These are phyloP conservation scores for Taphrorychus bicolor DNA, from an alignment of 2,888 invertebrate genomes.

Conservation along the genomic window DNA sequence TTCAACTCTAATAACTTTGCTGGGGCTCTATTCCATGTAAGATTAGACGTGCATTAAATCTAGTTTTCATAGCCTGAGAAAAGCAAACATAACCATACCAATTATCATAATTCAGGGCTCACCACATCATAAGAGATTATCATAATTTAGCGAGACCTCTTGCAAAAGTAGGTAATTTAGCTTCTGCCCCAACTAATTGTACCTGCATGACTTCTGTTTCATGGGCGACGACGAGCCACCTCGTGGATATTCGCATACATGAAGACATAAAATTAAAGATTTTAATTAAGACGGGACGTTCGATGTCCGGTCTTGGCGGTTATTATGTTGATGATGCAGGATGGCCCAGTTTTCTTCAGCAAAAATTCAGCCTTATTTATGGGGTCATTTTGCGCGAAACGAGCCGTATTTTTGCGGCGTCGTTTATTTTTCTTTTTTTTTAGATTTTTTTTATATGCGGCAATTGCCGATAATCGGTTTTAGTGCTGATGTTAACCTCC, in stretches of 20 bases:
- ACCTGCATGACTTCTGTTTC: constrained; percentile 32
- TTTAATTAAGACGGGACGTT: constrained; percentile 40
- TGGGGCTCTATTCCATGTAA: too few relatives aligned
- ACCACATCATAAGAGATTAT: background rate
- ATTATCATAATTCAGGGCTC: background rate
- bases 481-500: constrained; percentile 27
- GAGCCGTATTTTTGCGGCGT: constrained; percentile 14
- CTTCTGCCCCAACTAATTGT: constrained; percentile 20
- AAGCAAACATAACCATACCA: too few relatives aligned
- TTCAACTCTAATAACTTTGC: too few relatives aligned
- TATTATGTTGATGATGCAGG: constrained; percentile 18
- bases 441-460: constrained; percentile 25
- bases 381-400: constrained; percentile 6
- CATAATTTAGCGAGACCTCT: background rate
- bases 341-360: constrained; percentile 34
- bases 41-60: too few relatives aligned
- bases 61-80: too few relatives aligned
- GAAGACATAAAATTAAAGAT: constrained; percentile 41
- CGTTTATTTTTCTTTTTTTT: too few relatives aligned
- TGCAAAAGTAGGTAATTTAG: constrained; percentile 3
- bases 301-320: constrained; percentile 24
- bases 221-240: constrained; percentile 20
- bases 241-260: constrained; percentile 32
- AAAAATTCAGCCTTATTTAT: constrained; percentile 31
- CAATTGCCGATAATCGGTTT: constrained; percentile 37